Conservation (phyloP, 2,797 vertebrate species). For the Sebastes cheni region DNA sequence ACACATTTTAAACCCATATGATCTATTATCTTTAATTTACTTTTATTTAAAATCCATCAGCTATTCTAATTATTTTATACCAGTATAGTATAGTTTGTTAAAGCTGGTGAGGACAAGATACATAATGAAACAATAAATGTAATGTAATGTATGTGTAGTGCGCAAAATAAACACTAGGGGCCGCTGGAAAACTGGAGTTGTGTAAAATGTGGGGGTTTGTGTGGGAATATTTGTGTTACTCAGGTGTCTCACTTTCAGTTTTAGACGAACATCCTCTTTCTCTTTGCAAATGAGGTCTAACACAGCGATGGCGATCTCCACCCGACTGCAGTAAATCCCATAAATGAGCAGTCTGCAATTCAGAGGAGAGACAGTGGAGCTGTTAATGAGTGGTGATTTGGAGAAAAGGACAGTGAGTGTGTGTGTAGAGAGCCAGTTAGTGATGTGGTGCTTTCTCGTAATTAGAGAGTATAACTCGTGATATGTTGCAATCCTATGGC, state of each 20-base stretch:
- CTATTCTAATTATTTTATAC: not conserved
- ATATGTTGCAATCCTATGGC: not conserved
- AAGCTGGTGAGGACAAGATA: not conserved
- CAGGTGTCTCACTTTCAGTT: slow-evolving; percentile 84
- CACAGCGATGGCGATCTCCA: slow-evolving; percentile 88
- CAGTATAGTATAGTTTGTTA: not conserved
- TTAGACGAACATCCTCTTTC: slow-evolving; percentile 92
- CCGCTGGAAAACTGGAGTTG: not conserved
- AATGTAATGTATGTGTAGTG: not conserved
- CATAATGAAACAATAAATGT: not conserved
- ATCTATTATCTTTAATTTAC: not conserved
- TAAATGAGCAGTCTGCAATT: slow-evolving; percentile 90
- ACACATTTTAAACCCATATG: not conserved
- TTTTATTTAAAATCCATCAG: not conserved
- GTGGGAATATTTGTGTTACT: not conserved
- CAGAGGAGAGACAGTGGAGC: not conserved
- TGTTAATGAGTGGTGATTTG: not conserved
- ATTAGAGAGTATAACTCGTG: not conserved
- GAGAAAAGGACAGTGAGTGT: not conserved
- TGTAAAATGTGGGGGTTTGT: not conserved
- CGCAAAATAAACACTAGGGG: slow-evolving; percentile 36
- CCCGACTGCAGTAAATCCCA: slow-evolving; percentile 93
- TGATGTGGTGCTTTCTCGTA: not conserved
- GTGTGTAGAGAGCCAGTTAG: not conserved
- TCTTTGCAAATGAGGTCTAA: slow-evolving; percentile 93